Evolutionary conservation across 2,797 vertebrate species (phyloP), one percentile per base, ranked within the genome.

Genomic region (Paedocypris micromegethes): DNA sequence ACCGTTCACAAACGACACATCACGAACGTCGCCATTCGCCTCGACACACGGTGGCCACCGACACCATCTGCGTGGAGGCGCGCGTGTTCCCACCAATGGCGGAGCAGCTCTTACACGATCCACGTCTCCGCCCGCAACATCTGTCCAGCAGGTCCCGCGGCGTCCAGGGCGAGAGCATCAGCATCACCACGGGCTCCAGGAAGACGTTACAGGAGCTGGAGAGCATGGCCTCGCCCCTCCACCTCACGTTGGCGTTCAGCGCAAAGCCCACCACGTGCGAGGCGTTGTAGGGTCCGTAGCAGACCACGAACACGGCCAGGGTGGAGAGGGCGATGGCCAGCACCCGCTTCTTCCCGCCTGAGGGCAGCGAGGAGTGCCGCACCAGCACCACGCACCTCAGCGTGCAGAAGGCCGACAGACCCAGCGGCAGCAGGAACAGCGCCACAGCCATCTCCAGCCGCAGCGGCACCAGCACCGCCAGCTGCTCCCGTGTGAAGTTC

Each of bases 221-320:
- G 60, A 94, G 79, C 64, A 95, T 88, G 0, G 93, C 90, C 50
- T 83, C 78, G 0, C 68, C 77, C 59, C 91, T 84, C 94, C 94
- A 96, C 9, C 43, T 1, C 0, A 90, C 50, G 0, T 80, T 88
- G 0, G 63, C 0, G 0, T 75, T 0, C 45, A 55, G 1, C 55
- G 80, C 77, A 4, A 92, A 93, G 2, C 91, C 89, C 0, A 91
- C 90, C 0, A 96, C 57, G 0, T 94, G 93, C 2, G 92, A 91
- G 61, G 86, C 72, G 2, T 94, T 94, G 84, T 94, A 96, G 9
- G 94, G 94, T 0, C 88, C 89, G 3, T 94, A 88, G 77, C 94
- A 95, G 59, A 93, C 83, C 64, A 93, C 80, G 5, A 93, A 91
- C 3, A 93, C 88, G 0, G 85, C 79, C 48, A 94, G 83, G 0